Evolutionary conservation across 2,797 vertebrate genomes (phyloP), one percentile per base, ranked within the genome.

Genomic region (Luscinia luscinia): DNA sequence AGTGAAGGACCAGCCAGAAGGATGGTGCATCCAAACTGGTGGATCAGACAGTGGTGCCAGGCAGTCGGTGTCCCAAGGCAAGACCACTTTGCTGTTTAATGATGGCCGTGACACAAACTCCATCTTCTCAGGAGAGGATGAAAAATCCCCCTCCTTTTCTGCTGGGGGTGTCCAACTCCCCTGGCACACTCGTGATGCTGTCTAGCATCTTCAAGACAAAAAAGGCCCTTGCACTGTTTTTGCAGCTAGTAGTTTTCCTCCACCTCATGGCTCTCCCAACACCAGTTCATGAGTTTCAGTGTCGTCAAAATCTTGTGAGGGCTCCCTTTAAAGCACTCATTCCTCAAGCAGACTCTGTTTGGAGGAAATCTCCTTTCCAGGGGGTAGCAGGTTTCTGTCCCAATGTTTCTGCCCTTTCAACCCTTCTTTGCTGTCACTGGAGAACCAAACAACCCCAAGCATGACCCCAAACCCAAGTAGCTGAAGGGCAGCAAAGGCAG

Each of bases 341-440:
- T 74, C 61, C 66, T 86, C 5, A 0, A 45, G 34, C 26, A 22
- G 61, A 90, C 26, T 24, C 21, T 27, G 7, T 22, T 10, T 12
- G n/a, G 40, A 70, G 23, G 9, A 73, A 17, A n/a, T 24, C 36
- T 61, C 54, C 51, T 62, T 87, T 34, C 41, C 0, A 1, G 11
- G 11, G 27, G 9, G 6, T n/a, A 40, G n/a, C 18, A 34, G 10
- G 23, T 62, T 66, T 54, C 52, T n/a, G 5, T 20, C 22, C 16
- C 17, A 3, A 5, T 17, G 4, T 51, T 90, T 87, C 43, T 82
- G 36, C 24, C 20, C n/a, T 68, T 84, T 57, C 46, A 30, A 28
- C 7, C 3, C 8, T 36, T 6, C 21, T 23, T 18, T 0, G 1
- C 16, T 12, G 8, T 59, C 55, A 38, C 34, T 0, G 0, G 24